Evolutionary conservation across 2,113 vertebrate species (phyloP), one percentile per base, ranked within the genome.

Genomic region (Ictalurus punctatus): DNA sequence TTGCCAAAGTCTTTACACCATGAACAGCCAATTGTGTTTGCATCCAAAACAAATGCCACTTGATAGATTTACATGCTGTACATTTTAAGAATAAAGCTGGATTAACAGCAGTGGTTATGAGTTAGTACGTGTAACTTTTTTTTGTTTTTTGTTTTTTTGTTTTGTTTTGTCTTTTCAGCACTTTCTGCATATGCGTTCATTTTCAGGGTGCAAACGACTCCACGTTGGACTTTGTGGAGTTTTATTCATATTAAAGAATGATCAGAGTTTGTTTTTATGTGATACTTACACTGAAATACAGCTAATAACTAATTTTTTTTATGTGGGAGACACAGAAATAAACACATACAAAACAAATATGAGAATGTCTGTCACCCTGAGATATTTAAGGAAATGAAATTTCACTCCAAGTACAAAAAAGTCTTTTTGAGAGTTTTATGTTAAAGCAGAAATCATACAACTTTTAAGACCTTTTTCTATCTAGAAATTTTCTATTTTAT

Each of bases 1-100:
- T 87, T 78, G 80, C 69, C 23, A 61, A 89, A 90, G 90, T 59
- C 86, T 65, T 87, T 54, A 84, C 83, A 76, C 52, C n/a, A 84
- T 27, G 37, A 59, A 89, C 73, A 82, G 44, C n/a, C 21, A 71
- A 54, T 17, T 73, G 27, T 87, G 40, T 87, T 56, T 82, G 34
- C 79, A 63, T 37, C 12, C 40, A 48, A 88, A 67, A 71, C 10
- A 86, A 73, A 37, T 59, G 59, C 44, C 61, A 65, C 54, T 34
- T 76, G 71, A 13, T 54, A 17, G 2, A 54, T 40, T 61, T 27
- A 65, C 69, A 86, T 67, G 83, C 52, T 85, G 88, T 87, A 89
- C 16, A 82, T 74, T 86, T 21, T 54, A 58, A 59, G 37, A 88
- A 91, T 84, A 87, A 89, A 87, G 44, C 54, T 81, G 81, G n/a